Conservation (phyloP, 2,113 vertebrate genomes). For the Otolemur garnettii region DNA sequence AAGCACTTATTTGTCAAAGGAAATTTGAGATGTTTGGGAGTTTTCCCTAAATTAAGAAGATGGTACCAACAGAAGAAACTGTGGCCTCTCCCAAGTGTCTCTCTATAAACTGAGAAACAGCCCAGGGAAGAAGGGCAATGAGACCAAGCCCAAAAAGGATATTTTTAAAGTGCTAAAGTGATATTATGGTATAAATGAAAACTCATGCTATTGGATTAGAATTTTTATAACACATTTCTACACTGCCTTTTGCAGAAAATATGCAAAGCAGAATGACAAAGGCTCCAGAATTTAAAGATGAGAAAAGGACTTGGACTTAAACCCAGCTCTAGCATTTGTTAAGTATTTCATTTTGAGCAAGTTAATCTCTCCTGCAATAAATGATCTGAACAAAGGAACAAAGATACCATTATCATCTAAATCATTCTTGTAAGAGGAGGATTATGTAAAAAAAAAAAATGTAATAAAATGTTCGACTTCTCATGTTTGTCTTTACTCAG, state of each 20-base stretch:
- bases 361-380: conserved; percentile 36
- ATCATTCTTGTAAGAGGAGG: not conserved
- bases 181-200: not conserved
- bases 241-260: not conserved
- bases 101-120: conserved; percentile 10
- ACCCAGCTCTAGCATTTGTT: not conserved
- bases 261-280: not conserved
- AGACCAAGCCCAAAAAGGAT: not conserved
- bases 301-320: not conserved
- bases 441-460: conserved; percentile 37
- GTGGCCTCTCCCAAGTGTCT: not conserved
- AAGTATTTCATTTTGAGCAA: not conserved
- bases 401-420: conserved; percentile 43
- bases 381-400: conserved; percentile 12
- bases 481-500: not conserved
- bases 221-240: not conserved
- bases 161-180: not conserved
- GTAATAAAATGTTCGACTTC: conserved; percentile 6
- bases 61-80: not conserved
- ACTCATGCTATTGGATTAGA: not conserved
- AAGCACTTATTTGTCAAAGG: conserved; percentile 18
- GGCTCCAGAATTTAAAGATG: not conserved
- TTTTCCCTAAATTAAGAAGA: not conserved
- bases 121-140: not conserved
- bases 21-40: conserved; percentile 35